These are phyloP conservation scores for Xylocopa sonorina DNA, from an alignment of 1,140 invertebrate species.

Conservation along the genomic window DNA sequence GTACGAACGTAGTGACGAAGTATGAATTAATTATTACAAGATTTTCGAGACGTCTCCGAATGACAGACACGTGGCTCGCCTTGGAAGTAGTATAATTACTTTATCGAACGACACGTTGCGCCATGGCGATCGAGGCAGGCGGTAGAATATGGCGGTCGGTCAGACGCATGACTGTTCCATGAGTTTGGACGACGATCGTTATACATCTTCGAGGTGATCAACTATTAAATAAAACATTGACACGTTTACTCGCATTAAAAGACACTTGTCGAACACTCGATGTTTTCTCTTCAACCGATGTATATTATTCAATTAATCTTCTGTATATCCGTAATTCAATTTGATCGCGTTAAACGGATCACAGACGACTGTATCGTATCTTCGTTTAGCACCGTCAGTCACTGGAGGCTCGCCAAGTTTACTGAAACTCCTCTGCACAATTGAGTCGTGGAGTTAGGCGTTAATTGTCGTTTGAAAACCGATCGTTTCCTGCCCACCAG, in stretches of 20 bases:
- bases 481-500: constrained; percentile 38
- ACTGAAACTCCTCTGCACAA: constrained; percentile 32
- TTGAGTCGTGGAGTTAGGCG: neutral
- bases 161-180: constrained; percentile 28
- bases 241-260: too few relatives aligned
- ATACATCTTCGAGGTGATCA: constrained; percentile 9
- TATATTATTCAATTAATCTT: neutral
- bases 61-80: neutral
- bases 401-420: constrained; percentile 57
- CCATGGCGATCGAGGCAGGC: neutral
- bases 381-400: constrained; percentile 17
- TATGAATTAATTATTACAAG: neutral
- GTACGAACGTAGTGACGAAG: neutral
- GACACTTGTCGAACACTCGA: neutral
- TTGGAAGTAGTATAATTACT: neutral
- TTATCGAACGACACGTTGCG: neutral
- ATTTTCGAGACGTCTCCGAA: neutral
- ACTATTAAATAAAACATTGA: too few relatives aligned
- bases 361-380: constrained; percentile 35
- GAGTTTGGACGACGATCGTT: neutral
- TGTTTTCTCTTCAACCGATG: too few relatives aligned
- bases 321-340: neutral
- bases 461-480: constrained; percentile 59
- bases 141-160: constrained; percentile 34
- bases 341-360: neutral